Evolutionary conservation across 2,113 vertebrate genomes (phyloP), one percentile per base, ranked within the genome.

Genomic region (Lophotis ruficrista): DNA sequence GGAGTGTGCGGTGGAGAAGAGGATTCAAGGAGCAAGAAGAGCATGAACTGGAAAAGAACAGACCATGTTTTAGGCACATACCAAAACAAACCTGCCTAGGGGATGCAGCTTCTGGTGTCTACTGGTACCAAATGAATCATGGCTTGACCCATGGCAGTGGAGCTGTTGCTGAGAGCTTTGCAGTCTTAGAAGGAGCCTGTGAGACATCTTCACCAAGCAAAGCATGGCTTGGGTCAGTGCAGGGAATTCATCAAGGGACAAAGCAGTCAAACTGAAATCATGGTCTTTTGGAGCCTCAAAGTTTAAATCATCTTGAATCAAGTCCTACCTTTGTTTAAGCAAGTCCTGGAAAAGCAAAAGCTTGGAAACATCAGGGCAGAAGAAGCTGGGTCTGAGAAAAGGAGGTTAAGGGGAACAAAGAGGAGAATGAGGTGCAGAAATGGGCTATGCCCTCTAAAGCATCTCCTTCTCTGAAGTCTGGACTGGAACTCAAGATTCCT

Each of bases 91-190:
- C 56, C 15, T 87, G 7, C 8, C 10, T 51, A 56, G 12, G 6
- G 24, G 2, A 23, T 66, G 41, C 69, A 94, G 15, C 28, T 81
- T 84, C 31, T 78, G 19, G 11, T 33, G 21, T 75, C 38, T 38
- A 28, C 53, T 0, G 0, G 14, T 33, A 76, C 12, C 8, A 25
- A 43, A 7, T 20, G 10, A 87, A 17, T n/a, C 15, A 8, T 19
- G 25, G 22, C 23, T 84, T 87, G n/a, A 73, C 25, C 25, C 0
- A 0, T 43, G 13, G 10, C 12, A 60, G 30, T 22, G 71, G 21
- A 71, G 21, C 15, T 84, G 25, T 24, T 75, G 23, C 54, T 3
- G 3, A 77, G 71, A 86, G 33, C 25, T 81, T 48, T 87, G 71
- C 38, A 62, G 10, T 14, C 38, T 75, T 54, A 73, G 60, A 11